Conservation (phyloP, 2,113 vertebrate species). For the Amia ocellicauda region DNA sequence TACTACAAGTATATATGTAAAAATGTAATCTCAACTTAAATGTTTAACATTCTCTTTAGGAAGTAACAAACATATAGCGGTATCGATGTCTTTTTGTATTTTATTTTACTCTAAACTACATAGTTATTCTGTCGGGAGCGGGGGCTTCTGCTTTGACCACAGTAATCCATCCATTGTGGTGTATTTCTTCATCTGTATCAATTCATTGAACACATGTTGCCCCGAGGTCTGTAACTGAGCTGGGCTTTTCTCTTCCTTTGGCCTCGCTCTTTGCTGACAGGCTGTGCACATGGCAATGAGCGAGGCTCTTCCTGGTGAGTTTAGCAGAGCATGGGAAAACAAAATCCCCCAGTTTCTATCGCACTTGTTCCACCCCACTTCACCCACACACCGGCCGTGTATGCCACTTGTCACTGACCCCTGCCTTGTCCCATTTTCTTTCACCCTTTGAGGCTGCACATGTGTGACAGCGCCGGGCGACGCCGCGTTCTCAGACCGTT, state of each 20-base stretch:
- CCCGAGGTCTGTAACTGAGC: slow-evolving; percentile 77
- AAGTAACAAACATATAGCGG: too few species aligned
- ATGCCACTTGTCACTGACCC: slow-evolving; percentile 76
- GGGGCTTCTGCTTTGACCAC: slow-evolving; percentile 55
- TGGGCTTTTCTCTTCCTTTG: slow-evolving; percentile 57
- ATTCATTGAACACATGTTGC: slow-evolving; percentile 70
- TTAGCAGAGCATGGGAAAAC: slow-evolving; percentile 73
- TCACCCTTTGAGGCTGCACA: slow-evolving; percentile 48
- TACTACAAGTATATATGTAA: too few species aligned
- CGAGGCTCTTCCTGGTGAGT: slow-evolving; percentile 30
- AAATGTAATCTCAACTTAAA: too few species aligned
- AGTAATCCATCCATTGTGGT: slow-evolving; percentile 74
- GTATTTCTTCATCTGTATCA: slow-evolving; percentile 76
- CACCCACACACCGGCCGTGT: slow-evolving; percentile 47
- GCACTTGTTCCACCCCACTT: slow-evolving; percentile 71
- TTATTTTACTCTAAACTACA: too few species aligned
- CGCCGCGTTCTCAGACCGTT: slow-evolving; percentile 24
- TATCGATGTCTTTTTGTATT: too few species aligned
- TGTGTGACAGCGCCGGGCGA: slow-evolving; percentile 28
- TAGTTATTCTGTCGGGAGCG: slow-evolving; percentile 10
- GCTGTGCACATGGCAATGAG: slow-evolving; percentile 22
- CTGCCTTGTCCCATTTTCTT: slow-evolving; percentile 44
- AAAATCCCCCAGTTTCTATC: slow-evolving; percentile 55
- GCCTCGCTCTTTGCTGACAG: slow-evolving; percentile 40
- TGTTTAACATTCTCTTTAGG: too few species aligned